Base-by-base conservation (phyloP, 2,113 vertebrate genomes). In the Gavialis gangeticus region DNA sequence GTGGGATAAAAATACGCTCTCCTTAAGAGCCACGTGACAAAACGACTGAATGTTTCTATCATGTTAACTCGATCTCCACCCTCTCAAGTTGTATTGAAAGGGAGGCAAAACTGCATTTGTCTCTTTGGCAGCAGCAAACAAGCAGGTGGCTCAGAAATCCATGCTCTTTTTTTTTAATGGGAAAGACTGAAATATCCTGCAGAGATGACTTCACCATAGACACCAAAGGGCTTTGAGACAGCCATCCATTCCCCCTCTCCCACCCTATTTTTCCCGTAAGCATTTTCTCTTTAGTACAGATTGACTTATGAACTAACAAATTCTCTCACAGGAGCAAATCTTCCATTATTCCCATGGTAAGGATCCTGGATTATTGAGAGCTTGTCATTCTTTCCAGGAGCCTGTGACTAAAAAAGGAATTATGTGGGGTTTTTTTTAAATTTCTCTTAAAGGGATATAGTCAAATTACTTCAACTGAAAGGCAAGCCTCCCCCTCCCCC, bases 81-180 rank as follows among this genome's bases (percentile, higher is more conserved):
- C 37, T 90, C 69, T 88, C 64, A 30, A 12, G 46, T 91, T 82
- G 56, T 90, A 75, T 69, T 95, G 58, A 78, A 86, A 86, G 73
- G 28, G 79, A 95, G 82, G 63, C 91, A 66, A 91, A 95, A 87
- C 77, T 96, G 80, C 16, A 4, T 94, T 92, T 91, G 60, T 91
- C 15, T 92, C 56, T 96, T 87, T 95, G 91, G 83, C 89, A 92
- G 82, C 84, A 77, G 59, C 18, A 30, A 83, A 83, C 71, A 79
- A 91, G 79, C 85, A 95, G 81, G 92, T 96, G 89, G 71, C 89
- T 96, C 75, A 2, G 3, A 95, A 94, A 93, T 93, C 81, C 63
- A 17, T 0, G 0, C 58, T 78, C 62, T 92, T 95, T 13, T 87
- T 46, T 46, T 46, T n/a, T 46, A 46, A 58, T 91, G 84, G 67